phyloP scores from a whole-genome alignment of 2,113 vertebrate species.

The Anthoscopus minutus region DNA sequence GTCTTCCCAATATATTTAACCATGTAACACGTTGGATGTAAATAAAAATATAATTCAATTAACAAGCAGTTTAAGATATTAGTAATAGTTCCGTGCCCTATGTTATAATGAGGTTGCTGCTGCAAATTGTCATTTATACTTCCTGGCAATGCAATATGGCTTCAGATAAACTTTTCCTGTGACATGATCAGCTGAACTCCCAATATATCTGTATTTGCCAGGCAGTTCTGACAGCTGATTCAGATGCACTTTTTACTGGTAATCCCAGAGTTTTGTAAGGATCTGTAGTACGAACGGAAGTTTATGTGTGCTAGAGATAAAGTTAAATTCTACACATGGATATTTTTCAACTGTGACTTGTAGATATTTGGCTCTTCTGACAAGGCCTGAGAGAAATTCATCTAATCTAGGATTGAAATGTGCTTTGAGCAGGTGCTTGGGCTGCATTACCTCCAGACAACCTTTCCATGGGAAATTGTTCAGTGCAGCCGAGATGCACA shows the following conservation, averaged over 20 bases:
- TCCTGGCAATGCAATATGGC: not conserved
- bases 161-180: not conserved
- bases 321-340: not conserved
- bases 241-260: not conserved
- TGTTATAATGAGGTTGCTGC: not conserved
- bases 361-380: not conserved
- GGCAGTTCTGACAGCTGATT: not conserved
- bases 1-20: not conserved
- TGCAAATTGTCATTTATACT: not conserved
- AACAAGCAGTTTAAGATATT: not conserved
- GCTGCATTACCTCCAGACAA: not conserved
- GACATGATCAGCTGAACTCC: not conserved
- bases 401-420: not conserved
- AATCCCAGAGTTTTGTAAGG: not conserved
- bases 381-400: not conserved
- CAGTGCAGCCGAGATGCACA: not conserved
- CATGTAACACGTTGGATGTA: not conserved
- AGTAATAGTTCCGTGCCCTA: not conserved
- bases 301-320: rapidly evolving
- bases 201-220: not conserved
- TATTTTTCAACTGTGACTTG: not conserved
- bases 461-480: not conserved
- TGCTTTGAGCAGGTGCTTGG: not conserved
- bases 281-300: not conserved
- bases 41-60: not conserved